Conservation (phyloP, 2,113 vertebrate species). For the Phodopus roborovskii region DNA sequence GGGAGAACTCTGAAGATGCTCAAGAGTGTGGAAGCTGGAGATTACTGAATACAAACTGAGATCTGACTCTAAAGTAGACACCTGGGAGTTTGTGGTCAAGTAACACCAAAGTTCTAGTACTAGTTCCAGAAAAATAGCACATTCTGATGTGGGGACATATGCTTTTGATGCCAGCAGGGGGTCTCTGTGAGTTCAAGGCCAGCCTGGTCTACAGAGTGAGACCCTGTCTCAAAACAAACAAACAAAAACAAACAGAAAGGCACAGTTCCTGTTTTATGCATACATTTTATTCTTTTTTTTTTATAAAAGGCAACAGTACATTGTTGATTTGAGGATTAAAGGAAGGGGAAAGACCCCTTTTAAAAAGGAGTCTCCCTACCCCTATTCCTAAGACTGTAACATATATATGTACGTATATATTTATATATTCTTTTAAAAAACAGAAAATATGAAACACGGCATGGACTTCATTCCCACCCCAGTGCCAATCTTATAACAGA, state of each 20-base stretch:
- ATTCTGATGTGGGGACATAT: neutral
- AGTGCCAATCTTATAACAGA: constrained; percentile 4
- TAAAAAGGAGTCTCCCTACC: constrained; percentile 53
- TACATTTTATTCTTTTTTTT: constrained; percentile 75
- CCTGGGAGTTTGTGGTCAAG: neutral
- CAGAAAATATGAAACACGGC: constrained; percentile 69
- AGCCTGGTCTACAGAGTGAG: no score
- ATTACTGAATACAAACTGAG: neutral
- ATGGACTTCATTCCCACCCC: constrained; percentile 23
- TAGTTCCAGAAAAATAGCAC: neutral
- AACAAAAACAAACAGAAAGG: neutral
- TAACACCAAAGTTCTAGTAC: neutral
- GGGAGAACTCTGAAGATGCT: neutral
- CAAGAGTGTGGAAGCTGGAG: neutral
- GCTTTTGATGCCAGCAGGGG: neutral
- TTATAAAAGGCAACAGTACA: constrained; percentile 73
- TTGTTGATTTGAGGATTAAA: constrained; percentile 53
- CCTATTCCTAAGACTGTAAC: constrained; percentile 53
- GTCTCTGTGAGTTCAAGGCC: neutral
- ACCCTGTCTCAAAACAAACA: neutral
- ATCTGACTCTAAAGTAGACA: neutral
- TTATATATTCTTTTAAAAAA: constrained; percentile 14
- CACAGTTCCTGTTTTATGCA: constrained; percentile 29
- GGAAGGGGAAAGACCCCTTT: constrained; percentile 12
- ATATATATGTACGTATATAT: neutral